Evolutionary conservation across 2,797 vertebrate genomes (phyloP), one percentile per base, ranked within the genome.

Genomic region (Thripadectes ignobilis): DNA sequence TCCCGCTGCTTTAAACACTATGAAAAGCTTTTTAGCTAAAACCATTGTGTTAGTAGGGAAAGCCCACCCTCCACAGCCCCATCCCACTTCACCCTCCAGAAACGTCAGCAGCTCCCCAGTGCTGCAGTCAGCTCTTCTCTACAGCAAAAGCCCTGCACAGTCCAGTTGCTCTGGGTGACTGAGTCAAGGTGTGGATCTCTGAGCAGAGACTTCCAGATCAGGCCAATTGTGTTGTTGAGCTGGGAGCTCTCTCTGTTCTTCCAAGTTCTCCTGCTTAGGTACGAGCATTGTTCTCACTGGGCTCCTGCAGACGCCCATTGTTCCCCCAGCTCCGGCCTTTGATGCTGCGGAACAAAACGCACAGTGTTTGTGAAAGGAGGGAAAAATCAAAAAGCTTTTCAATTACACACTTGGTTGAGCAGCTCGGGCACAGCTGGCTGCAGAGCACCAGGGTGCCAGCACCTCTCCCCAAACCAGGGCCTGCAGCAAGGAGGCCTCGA

Each of bases 331-430:
- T 92, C 86, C 3, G 2, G 86, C 55, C 92, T 97, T 95, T 96
- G 96, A 96, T 96, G 94, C 92, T 89, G 83, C 39, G 13, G 96
- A 95, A 96, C 95, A 97, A 96, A 97, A 95, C 0, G 30, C 62
- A 58, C 93, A 77, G 91, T 95, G 89, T 95, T 92, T 95, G 92
- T 88, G 84, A 89, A 95, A 91, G 90, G 77, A 95, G 92, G 78
- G 67, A 81, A 86, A 93, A 95, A 86, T 41, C 54, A 80, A 75
- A 95, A 95, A 84, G 69, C 78, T 92, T 85, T 93, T 72, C 79
- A 83, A 68, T 93, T 67, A 67, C 89, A 96, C 92, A 75, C 77
- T 87, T 81, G 95, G 83, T 26, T 93, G 96, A 93, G 59, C 93
- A 84, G 69, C 83, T 80, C 0, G 0, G 69, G 72, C 61, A 82